Conservation (phyloP, 2,797 vertebrate genomes). For the Sarcophilus harrisii region DNA sequence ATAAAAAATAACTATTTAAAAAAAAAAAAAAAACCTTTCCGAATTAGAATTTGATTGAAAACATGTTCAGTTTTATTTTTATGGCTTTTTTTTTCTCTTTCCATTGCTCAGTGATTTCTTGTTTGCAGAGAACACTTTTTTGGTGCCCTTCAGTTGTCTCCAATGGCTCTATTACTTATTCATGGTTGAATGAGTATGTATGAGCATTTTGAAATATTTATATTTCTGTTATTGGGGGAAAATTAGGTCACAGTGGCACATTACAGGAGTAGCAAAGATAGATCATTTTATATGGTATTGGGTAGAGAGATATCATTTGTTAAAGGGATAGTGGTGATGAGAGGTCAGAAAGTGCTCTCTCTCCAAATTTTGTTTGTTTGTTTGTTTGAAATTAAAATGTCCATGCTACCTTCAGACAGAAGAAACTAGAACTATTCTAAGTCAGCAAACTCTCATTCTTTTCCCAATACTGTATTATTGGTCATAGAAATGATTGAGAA, state of each 20-base stretch:
- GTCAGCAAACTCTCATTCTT: not conserved
- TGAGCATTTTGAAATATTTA: constrained; percentile 23
- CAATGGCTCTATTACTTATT: constrained; percentile 6
- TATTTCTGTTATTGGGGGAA: constrained; percentile 52
- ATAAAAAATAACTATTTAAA: not conserved
- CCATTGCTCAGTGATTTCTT: not conserved
- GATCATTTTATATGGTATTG: constrained; percentile 65
- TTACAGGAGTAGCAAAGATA: constrained; percentile 47
- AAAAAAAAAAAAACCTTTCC: constrained; percentile 41
- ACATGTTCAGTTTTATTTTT: constrained; percentile 23
- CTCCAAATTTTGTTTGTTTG: not conserved
- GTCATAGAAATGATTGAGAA: not conserved
- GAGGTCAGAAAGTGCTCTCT: not conserved
- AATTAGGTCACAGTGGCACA: constrained; percentile 13
- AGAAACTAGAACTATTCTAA: not conserved
- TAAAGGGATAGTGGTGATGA: not conserved
- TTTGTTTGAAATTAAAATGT: constrained; percentile 13
- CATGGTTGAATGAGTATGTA: not conserved
- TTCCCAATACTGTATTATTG: not conserved
- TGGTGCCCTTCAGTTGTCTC: not conserved
- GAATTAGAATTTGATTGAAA: constrained; percentile 51
- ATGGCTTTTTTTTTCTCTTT: not conserved
- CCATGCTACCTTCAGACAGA: not conserved
- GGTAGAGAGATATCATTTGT: constrained; percentile 68
- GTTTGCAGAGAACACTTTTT: not conserved